Evolutionary conservation across 2,888 invertebrate genomes (phyloP), one percentile per base, ranked within the genome.

Genomic region (Cephus spinipes): DNA sequence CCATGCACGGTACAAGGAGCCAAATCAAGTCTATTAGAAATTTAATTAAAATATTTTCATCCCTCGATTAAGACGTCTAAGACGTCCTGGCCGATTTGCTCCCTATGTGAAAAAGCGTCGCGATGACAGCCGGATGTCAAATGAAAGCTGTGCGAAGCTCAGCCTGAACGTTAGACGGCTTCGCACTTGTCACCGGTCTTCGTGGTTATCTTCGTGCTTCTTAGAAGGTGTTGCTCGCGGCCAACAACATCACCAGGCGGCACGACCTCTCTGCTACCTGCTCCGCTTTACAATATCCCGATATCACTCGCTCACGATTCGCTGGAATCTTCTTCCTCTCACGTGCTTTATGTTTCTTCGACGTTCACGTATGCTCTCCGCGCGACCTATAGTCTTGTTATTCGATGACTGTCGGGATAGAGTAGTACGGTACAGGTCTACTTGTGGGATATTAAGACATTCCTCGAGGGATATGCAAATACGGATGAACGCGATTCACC

Each of bases 281-380:
- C 82, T 79, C 78, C 79, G 79, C 81, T 79, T 81, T 77, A 79
- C 84, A 84, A 84, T 84, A 82, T 83, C 80, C 83, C 84, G 86
- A 88, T 55, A 55, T 87, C 83, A 83, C 86, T 87, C 79, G 85
- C 84, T 88, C 90, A 88, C 90, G 89, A 87, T 89, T 89, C 89
- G 84, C 83, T 85, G 88, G 86, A 89, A 86, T 85, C 86, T 85
- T 83, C 80, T 33, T n/a, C 55, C 34, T 30, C 79, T 79, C 76
- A 69, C 69, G 81, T 82, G 80, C 81, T 83, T 84, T 83, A 84
- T 83, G 82, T 68, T 80, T 79, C 78, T 76, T 73, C 81, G 75
- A 32, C 33, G 33, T 55, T 23, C 55, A 23, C 55, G 23, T 55
- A 9, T 23, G 6, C 55, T 55, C 23, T 2, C 55, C 9, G 55